These are phyloP conservation scores for Orgyia antiqua DNA, from an alignment of 2,888 invertebrate species.

Conservation along the genomic window DNA sequence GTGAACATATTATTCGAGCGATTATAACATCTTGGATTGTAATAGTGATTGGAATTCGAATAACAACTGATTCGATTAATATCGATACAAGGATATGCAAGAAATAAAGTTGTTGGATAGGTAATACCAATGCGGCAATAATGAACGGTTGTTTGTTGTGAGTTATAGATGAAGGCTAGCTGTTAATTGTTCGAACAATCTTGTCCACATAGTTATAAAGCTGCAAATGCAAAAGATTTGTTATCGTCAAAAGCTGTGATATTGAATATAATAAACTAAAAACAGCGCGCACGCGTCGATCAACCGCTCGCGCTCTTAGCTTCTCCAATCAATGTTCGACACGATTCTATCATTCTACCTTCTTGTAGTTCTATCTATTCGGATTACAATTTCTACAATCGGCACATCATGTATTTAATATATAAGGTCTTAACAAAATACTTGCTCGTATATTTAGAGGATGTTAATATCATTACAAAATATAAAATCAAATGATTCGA, in stretches of 20 bases:
- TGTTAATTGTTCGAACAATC: conserved; percentile 71
- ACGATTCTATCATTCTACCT: conserved; percentile 37
- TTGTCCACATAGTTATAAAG: conserved; percentile 62
- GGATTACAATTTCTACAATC: conserved; percentile 42
- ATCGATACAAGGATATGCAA: neutral
- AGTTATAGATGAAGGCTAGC: conserved; percentile 20
- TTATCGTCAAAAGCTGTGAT: conserved; percentile 79
- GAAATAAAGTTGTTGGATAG: neutral
- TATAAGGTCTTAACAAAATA: conserved; percentile 15
- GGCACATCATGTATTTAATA: conserved; percentile 72
- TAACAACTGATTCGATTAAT: too few species aligned
- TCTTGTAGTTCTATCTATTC: conserved; percentile 36
- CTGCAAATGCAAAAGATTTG: conserved; percentile 77
- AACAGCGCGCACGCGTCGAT: conserved; percentile 55
- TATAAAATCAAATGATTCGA: too few species aligned
- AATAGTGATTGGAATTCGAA: conserved; percentile 14
- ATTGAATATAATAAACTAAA: conserved; percentile 66
- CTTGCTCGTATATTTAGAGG: neutral
- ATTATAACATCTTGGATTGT: conserved; percentile 31
- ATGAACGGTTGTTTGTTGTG: neutral
- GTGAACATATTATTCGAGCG: conserved; percentile 71
- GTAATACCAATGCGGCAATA: neutral
- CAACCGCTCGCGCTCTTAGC: conserved; percentile 56
- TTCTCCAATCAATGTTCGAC: conserved; percentile 43
- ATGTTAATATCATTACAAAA: too few species aligned